Percentiles rank a stretch among this genome's conserved stretches.
These are phyloP conservation scores for Yponomeuta malinellus DNA, from an alignment of 2,888 invertebrate species.

Conservation along the genomic window DNA sequence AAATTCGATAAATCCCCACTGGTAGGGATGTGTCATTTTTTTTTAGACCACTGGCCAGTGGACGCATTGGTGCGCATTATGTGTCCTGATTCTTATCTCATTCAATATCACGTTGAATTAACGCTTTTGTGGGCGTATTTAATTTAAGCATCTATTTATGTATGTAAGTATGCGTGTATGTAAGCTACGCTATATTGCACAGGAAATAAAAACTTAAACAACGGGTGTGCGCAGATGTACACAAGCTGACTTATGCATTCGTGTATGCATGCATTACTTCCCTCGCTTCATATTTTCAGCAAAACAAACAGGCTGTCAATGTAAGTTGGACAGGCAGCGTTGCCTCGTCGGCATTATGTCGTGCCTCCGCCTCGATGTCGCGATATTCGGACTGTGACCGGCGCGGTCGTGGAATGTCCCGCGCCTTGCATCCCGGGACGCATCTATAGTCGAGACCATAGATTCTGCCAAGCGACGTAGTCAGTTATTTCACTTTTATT, in stretches of 20 bases:
- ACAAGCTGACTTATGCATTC: background rate
- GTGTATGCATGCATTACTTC: background rate
- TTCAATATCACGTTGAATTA: too few relatives aligned
- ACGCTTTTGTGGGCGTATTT: too few relatives aligned
- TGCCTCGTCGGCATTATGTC: conserved; percentile 15
- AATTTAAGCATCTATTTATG: too few relatives aligned
- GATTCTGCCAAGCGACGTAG: background rate
- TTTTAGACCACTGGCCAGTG: too few relatives aligned
- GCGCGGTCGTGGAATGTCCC: conserved; percentile 13
- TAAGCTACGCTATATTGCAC: too few relatives aligned
- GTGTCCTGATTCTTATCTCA: too few relatives aligned
- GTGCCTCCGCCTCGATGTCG: conserved; percentile 18
- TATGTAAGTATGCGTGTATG: too few relatives aligned
- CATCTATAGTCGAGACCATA: background rate
- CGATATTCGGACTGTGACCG: conserved; percentile 8
- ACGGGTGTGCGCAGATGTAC: background rate
- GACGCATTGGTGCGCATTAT: too few relatives aligned
- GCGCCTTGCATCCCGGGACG: background rate
- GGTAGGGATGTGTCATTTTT: too few relatives aligned
- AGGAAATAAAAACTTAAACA: too few relatives aligned
- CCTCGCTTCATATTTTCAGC: background rate
- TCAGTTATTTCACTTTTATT: too few relatives aligned
- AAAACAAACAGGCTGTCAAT: background rate
- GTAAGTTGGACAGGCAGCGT: background rate
- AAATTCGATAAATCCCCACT: too few relatives aligned